phyloP scores from a whole-genome alignment of 1,140 invertebrate genomes.

The Macrobrachium rosenbergii region DNA sequence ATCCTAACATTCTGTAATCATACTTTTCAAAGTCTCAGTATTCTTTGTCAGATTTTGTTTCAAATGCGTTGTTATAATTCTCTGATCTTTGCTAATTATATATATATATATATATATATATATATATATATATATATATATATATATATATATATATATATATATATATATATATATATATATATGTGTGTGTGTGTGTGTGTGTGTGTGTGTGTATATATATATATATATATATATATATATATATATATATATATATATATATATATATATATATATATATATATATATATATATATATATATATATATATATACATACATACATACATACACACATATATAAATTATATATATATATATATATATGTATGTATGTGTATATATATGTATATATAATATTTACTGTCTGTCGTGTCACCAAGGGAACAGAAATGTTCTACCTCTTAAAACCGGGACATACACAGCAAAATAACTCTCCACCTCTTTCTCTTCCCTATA shows the following conservation, averaged over 20 bases:
- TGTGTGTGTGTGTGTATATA: conserved; percentile 28
- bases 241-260: conserved; percentile 35
- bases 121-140: conserved; percentile 32
- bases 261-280: conserved; percentile 3
- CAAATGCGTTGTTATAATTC: no score
- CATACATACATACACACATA: neutral
- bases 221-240: conserved; percentile 37
- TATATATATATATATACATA: conserved; percentile 7
- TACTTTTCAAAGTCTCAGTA: no score
- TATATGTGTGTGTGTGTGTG: neutral
- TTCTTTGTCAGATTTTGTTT: no score
- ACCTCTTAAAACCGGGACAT: no score
- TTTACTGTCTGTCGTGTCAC: no score
- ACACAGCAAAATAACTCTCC: no score
- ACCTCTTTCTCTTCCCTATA: no score
- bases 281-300: neutral
- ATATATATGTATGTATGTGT: conserved; percentile 16
- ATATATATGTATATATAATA: no score
- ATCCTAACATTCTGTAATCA: no score
- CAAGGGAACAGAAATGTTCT: no score
- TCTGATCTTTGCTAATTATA: neutral
- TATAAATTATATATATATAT: neutral
- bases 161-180: neutral
- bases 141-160: conserved; percentile 31
- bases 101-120: conserved; percentile 37